Conservation (phyloP, 2,888 invertebrate genomes). For the Eristalinus sepulchralis region DNA sequence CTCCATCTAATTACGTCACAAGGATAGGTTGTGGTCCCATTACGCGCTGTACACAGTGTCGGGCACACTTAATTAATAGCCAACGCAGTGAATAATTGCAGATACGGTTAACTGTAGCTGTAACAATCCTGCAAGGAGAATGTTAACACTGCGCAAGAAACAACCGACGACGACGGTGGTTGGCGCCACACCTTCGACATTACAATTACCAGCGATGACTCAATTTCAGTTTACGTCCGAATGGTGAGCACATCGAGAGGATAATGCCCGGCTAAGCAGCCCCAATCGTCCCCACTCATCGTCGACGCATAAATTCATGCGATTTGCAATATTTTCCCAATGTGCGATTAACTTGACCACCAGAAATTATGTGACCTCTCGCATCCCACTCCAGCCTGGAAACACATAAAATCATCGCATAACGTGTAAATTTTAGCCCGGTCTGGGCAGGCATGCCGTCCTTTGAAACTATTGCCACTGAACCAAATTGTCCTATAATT, state of each 20-base stretch:
- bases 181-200: slow-evolving; percentile 37
- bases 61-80: slow-evolving; percentile 43
- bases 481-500: slow-evolving; percentile 35
- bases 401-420: slow-evolving; percentile 34
- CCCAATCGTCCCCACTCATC: background rate
- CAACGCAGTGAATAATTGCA: slow-evolving; percentile 42
- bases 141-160: slow-evolving; percentile 11
- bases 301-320: slow-evolving; percentile 22
- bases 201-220: slow-evolving; percentile 31
- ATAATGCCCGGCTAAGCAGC: too few species aligned
- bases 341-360: slow-evolving; percentile 51
- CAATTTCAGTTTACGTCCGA: slow-evolving; percentile 38
- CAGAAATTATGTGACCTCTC: slow-evolving; percentile 40
- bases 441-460: background rate
- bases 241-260: background rate
- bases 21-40: slow-evolving; percentile 15
- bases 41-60: background rate
- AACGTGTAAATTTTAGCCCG: slow-evolving; percentile 46
- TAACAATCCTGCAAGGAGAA: slow-evolving; percentile 26
- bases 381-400: background rate
- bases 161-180: slow-evolving; percentile 7
- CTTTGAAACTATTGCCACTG: slow-evolving; percentile 5
- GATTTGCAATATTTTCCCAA: slow-evolving; percentile 51
- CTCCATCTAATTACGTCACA: slow-evolving; percentile 41
- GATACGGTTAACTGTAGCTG: slow-evolving; percentile 37